Conservation (phyloP, 2,113 vertebrate genomes). For the Pan paniscus region DNA sequence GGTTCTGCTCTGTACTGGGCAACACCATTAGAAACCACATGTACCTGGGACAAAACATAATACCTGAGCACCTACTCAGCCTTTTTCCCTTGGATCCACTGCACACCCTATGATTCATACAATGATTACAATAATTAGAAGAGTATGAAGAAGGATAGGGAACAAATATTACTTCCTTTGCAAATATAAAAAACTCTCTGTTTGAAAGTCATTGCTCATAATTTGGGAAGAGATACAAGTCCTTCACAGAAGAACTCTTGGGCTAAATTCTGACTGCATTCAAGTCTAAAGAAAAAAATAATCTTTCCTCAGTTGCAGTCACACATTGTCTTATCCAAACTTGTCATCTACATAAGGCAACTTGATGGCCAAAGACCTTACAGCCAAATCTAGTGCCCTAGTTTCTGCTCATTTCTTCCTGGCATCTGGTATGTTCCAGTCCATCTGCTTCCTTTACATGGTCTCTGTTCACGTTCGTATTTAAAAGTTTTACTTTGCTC, state of each 20-base stretch:
- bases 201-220: neutral
- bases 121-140: neutral
- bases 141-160: neutral
- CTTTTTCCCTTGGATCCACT: neutral
- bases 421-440: neutral
- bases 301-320: neutral
- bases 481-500: slow-evolving; percentile 47
- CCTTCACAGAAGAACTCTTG: neutral
- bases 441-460: slow-evolving; percentile 29
- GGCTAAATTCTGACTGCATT: neutral
- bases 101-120: neutral
- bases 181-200: neutral
- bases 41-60: neutral
- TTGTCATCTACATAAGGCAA: slow-evolving; percentile 41
- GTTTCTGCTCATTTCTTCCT: slow-evolving; percentile 57
- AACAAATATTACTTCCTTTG: neutral
- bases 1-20: neutral
- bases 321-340: neutral
- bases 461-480: slow-evolving; percentile 8
- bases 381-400: slow-evolving; percentile 13
- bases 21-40: neutral
- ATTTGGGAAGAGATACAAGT: neutral
- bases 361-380: slow-evolving; percentile 28
- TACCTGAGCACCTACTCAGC: neutral
- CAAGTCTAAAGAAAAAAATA: neutral